Evolutionary conservation across 2,888 invertebrate genomes (phyloP), one percentile per base, ranked within the genome.

Genomic region (Andricus quercusramuli): DNA sequence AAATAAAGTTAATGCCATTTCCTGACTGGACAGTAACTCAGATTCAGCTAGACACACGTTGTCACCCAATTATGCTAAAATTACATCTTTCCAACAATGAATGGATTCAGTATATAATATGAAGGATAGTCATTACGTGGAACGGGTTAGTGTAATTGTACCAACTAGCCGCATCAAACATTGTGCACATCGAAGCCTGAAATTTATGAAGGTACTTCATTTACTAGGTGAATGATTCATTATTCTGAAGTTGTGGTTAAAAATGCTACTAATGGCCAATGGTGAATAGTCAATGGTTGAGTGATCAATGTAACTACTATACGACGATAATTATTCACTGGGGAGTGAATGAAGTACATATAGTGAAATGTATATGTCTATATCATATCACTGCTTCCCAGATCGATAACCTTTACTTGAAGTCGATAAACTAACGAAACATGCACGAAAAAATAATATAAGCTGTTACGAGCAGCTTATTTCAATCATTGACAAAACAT

Each of bases 151-250:
- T 62, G 25, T 29, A 62, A 62, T 62, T 62, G 13, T 62, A n/a
- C 56, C 56, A n/a, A 56, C 56, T 56, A n/a, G 11, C 56, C 62
- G 22, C 62, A 62, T 62, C 62, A 29, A 62, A 25, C 62, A 62
- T 17, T 62, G 62, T 25, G 25, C 62, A 62, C 62, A 62, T 62
- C 25, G 25, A 62, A 62, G 25, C 62, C 62, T 62, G 62, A 25
- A 62, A 62, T 25, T 62, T 62, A 62, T 62, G 62, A 25, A 15
- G 25, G 62, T 62, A 62, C 62, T 62, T 62, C 25, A 62, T 62
- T 62, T 17, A 25, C 13, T 25, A 22, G 62, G 13, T 22, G 25
- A 62, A 62, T 62, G 62, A 62, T 62, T 29, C 62, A 62, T 62
- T 62, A 62, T 29, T 62, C 17, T 29, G 4, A 1, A 62, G 62